Percentiles rank a stretch among this genome's conserved stretches.
Conservation (phyloP, 2,888 invertebrate genomes). For the Ptychoptera albimana region DNA sequence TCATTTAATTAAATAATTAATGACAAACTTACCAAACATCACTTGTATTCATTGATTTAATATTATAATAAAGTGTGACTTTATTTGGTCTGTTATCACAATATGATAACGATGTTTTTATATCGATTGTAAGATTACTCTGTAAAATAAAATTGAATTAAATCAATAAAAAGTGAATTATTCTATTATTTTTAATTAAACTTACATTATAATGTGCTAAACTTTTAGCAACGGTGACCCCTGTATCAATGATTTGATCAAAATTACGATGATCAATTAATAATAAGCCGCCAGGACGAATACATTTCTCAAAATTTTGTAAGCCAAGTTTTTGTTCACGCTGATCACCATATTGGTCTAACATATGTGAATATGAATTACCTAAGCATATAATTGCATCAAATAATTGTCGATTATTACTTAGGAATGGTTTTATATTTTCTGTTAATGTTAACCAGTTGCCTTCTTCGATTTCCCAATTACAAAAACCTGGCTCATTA, state of each 20-base stretch:
- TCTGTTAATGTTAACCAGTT: conserved; percentile 72
- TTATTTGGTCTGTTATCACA: conserved; percentile 59
- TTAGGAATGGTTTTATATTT: conserved; percentile 44
- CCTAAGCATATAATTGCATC: conserved; percentile 84
- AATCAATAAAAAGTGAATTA: conserved; percentile 14
- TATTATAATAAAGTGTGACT: conserved; percentile 69
- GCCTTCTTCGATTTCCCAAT: conserved; percentile 83
- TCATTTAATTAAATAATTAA: background rate
- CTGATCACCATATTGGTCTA: conserved; percentile 65
- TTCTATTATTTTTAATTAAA: conserved; percentile 12
- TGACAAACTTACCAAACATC: conserved; percentile 33
- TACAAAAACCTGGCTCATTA: conserved; percentile 60
- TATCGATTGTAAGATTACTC: conserved; percentile 68
- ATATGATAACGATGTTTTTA: conserved; percentile 69
- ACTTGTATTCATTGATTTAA: conserved; percentile 20
- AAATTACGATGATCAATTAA: conserved; percentile 84
- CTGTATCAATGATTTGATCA: conserved; percentile 60
- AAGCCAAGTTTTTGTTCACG: conserved; percentile 64
- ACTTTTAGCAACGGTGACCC: conserved; percentile 63
- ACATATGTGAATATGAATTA: conserved; percentile 80
- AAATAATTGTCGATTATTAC: conserved; percentile 39
- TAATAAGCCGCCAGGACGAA: conserved; percentile 71
- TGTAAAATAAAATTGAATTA: conserved; percentile 33
- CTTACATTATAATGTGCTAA: conserved; percentile 74
- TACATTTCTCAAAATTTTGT: conserved; percentile 61